Base-by-base conservation (phyloP, 2,888 invertebrate genomes). In the Incurvaria masculella region DNA sequence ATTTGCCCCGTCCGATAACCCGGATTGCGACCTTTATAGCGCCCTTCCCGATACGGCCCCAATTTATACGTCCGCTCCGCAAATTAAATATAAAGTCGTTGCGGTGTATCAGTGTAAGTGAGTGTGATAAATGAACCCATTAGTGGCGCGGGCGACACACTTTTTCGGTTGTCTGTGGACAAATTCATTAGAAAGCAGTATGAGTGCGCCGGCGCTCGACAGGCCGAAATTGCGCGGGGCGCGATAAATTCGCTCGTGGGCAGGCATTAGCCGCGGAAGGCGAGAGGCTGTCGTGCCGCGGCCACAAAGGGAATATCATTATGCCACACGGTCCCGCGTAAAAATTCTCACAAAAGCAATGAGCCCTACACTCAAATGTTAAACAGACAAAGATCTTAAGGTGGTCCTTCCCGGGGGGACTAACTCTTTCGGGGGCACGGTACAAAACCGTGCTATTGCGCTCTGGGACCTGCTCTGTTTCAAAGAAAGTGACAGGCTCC, bases 71-170 rank as follows among this genome's bases (percentile, higher is more conserved):
- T 61, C 64, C 68, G 66, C 68, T 68, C 66, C 70, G 71, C 71
- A 76, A 76, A 78, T 78, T 76, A 76, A 76, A 76, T 76, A 76
- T 75, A 75, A 76, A 76, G 33, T 14, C 11, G 33, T 33, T 8
- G 8, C 70, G 73, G 74, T 75, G 76, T 78, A 78, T 76, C 76
- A 76, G 69, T 76, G 78, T 73, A 74, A 74, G 76, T 72, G 78
- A 74, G 76, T 76, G 72, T 76, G 78, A 78, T 74, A 76, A 76
- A 78, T 78, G 75, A 72, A 73, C 72, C 74, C 76, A 78, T 78
- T 76, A 76, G 78, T 74, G 76, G 76, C 70, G 73, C 71, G 75
- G 76, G 75, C 72, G 70, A 68, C 71, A 73, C 70, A 14, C 10
- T 75, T 78, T 76, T 76, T 76, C 68, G 67, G 67, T 66, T 63